Base-by-base conservation (phyloP, 2,888 invertebrate species). In the Zaprionus lineosus region DNA sequence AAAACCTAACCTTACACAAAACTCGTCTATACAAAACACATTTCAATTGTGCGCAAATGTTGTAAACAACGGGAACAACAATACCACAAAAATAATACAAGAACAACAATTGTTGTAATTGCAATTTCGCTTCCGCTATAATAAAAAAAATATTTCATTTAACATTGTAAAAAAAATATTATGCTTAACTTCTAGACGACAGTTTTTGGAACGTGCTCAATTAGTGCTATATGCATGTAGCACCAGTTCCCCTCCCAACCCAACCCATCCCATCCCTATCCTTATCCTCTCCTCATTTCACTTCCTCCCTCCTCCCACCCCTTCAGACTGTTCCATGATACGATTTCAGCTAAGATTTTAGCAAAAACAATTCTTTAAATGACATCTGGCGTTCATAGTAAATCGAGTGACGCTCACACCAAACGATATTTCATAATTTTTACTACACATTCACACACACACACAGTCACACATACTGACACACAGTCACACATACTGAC, bases 131-230 rank as follows among this genome's bases (percentile, higher is more conserved):
- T 82, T 78, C 76, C 83, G 78, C 74, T 33, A 63, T 74, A 79
- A 67, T 61, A 77, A 69, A 79, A 79, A 72, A 31, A 21, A n/a
- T 29, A 16, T 14, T 37, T 55, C 8, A 11, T 68, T 65, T 55
- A 70, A 73, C 56, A 75, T 58, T 84, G 70, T 75, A 77, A 67
- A 81, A n/a, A n/a, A n/a, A n/a, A n/a, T 75, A 77, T 79, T 72
- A 79, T 83, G 76, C 72, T 74, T 79, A 29, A 69, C 59, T 81
- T 81, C 81, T 81, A 81, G 81, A 81, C 81, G 84, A 81, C 75
- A 84, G 55, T 75, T 76, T n/a, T 84, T 84, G 56, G 75, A 67
- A 82, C 81, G 81, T 81, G 81, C 82, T 84, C 72, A 84, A 78
- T 82, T 84, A 75, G 75, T 66, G 43, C 26, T 48, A 61, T 47